Evolutionary conservation across 2,797 vertebrate species (phyloP), one percentile per base, ranked within the genome.

Genomic region (Melanotaenia maccullochi): DNA sequence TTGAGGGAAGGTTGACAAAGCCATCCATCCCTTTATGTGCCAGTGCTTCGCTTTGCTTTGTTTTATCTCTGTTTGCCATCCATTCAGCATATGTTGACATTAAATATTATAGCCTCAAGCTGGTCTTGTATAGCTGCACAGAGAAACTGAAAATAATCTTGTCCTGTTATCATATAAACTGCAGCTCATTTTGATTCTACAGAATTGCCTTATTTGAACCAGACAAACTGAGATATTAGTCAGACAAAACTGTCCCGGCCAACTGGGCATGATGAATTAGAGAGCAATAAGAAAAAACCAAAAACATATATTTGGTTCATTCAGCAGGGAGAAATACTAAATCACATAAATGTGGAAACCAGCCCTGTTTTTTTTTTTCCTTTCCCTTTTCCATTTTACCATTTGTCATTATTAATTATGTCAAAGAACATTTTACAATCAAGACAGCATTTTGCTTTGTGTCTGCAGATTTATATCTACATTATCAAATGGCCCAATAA

Each of bases 151-250:
- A 78, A 68, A 63, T 64, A 60, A n/a, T 68, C 12, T 6, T 25
- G 51, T 52, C 49, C 11, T 68, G 60, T 71, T 60, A 60, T 67
- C 65, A 62, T 75, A 71, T 71, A 52, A 70, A 86, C 57, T 60
- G 24, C 20, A n/a, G 22, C 54, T 51, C 16, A 8, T 25, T 33
- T 44, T 65, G 61, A 57, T 66, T 49, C 60, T 60, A 30, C 54
- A 57, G 13, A 75, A 62, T 67, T 73, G 56, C 32, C 56, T 69
- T 63, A 25, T 79, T 77, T 73, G 54, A 65, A 78, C 57, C 61
- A 63, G 60, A 68, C 69, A 84, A 84, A 78, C 51, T 44, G 66
- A 38, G 42, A 30, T 52, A 60, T 75, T 73, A 57, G 18, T 33
- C 51, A 58, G 65, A 62, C 30, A 47, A 36, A 32, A 58, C 44